Base-by-base conservation (phyloP, 1,140 invertebrate species). In the Aphaenogaster ashmeadi region DNA sequence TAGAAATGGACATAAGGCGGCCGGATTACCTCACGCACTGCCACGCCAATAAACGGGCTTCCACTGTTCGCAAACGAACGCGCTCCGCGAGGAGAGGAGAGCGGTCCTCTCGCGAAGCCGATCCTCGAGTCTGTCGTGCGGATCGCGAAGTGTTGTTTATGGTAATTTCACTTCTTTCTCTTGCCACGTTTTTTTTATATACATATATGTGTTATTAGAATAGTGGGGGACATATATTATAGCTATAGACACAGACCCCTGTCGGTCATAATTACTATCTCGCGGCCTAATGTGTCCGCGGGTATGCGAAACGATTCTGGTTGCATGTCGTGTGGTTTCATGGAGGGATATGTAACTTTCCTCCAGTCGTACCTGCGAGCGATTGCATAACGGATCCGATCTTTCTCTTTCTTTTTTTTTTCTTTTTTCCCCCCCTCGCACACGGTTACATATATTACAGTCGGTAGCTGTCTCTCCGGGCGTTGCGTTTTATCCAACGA, bases 281-380 rank as follows among this genome's bases (percentile, higher is more conserved):
- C 38, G 41, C 33, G 56, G 44, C 50, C 38, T 74, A 67, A 79
- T 87, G 58, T 87, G 58, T 89, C 78, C 52, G 52, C 69, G 64
- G 80, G 69, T 69, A 90, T 66, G 80, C 36, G 71, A 88, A 80
- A 86, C 86, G 60, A 79, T 83, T 60, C 8, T 75, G 86, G 85
- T 87, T 91, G 89, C 87, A 92, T 92, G 88, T 84, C 91, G 89
- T 83, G 41, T 89, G 92, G 89, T 92, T 86, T 83, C 92, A 38
- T 90, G 89, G 92, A 91, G 91, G 86, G 81, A 90, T 87, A 80
- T 60, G 8, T 44, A 77, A 83, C n/a, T 91, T 88, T 62, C 27
- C 50, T 87, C 67, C 74, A 54, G 44, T 15, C 56, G 21, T 52
- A 72, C 18, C 62, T 80, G 58, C 60, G 52, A 78, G 36, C 54